Percentiles rank a stretch among this genome's conserved stretches.
Evolutionary conservation across 2,888 invertebrate species (phyloP).

Genomic region (Griposia aprilina): DNA sequence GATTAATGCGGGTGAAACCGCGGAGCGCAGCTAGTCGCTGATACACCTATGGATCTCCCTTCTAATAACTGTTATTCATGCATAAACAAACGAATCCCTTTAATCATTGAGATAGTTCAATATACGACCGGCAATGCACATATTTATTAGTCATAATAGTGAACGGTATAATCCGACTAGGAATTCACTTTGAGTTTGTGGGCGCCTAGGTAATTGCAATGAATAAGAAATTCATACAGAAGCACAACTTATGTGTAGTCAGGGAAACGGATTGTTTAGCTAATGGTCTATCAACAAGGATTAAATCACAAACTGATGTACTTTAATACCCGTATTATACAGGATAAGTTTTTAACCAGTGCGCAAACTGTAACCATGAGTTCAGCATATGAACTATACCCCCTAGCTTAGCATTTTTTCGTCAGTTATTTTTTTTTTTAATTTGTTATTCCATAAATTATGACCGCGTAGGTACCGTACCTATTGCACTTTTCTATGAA

Average conservation of each 20-base stretch:
- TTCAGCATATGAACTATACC: too few species aligned
- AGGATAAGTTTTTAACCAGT: too few species aligned
- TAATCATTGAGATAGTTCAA: conserved; percentile 23
- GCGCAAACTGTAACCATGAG: too few species aligned
- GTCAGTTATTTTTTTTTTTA: too few species aligned
- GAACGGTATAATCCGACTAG: conserved; percentile 4
- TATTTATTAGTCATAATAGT: conserved; percentile 35
- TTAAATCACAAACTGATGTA: too few species aligned
- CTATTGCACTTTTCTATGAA: too few species aligned
- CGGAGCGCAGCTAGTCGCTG: background rate
- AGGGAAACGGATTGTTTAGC: background rate
- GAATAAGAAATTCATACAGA: conserved; percentile 26
- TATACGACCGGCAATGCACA: conserved; percentile 17
- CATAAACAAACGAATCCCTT: conserved; percentile 25
- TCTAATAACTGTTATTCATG: conserved; percentile 7
- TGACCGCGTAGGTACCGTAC: too few species aligned
- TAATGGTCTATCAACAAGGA: background rate
- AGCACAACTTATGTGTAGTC: background rate
- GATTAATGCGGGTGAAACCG: too few species aligned
- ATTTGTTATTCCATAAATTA: too few species aligned
- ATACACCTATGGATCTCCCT: conserved; percentile 9
- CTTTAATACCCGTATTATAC: too few species aligned
- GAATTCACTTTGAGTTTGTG: conserved; percentile 46
- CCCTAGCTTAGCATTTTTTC: too few species aligned
- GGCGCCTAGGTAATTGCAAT: conserved; percentile 34